Evolutionary conservation across 2,888 invertebrate genomes (phyloP).

Genomic region (Oscheius myriophilus): DNA sequence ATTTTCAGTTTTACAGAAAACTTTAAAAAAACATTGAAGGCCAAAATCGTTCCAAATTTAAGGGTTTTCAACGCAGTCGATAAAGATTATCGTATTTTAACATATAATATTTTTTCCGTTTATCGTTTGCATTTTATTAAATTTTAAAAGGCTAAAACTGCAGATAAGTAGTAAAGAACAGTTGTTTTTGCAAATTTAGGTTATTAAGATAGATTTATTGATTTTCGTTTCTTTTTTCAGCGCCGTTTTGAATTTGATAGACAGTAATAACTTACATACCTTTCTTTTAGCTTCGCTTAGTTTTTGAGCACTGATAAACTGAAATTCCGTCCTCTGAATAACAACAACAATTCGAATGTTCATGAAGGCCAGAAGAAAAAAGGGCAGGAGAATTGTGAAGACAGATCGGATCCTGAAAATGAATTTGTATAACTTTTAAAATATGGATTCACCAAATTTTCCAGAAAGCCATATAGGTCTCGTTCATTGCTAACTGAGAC

Average conservation of each 20-base stretch:
- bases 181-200: too few relatives aligned
- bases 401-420: constrained; percentile 51
- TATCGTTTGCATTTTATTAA: too few relatives aligned
- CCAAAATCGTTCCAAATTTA: too few relatives aligned
- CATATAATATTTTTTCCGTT: too few relatives aligned
- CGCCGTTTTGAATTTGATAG: background rate
- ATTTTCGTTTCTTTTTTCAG: background rate
- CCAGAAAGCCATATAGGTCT: constrained; percentile 45
- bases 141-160: too few relatives aligned
- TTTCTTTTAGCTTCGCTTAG: constrained; percentile 54
- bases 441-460: constrained; percentile 36
- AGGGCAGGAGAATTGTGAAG: constrained; percentile 64
- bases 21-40: too few relatives aligned
- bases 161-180: too few relatives aligned
- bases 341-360: constrained; percentile 60
- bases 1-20: too few relatives aligned
- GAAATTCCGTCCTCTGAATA: constrained; percentile 47
- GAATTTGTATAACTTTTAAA: background rate
- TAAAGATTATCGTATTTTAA: too few relatives aligned
- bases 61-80: too few relatives aligned
- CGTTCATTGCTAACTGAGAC: constrained; percentile 50
- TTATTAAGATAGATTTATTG: too few relatives aligned
- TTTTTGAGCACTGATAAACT: constrained; percentile 47
- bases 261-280: constrained; percentile 23
- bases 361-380: constrained; percentile 58